Evolutionary conservation across 2,888 invertebrate genomes (phyloP), one percentile per base, ranked within the genome.

Genomic region (Lasioglossum figueresi): DNA sequence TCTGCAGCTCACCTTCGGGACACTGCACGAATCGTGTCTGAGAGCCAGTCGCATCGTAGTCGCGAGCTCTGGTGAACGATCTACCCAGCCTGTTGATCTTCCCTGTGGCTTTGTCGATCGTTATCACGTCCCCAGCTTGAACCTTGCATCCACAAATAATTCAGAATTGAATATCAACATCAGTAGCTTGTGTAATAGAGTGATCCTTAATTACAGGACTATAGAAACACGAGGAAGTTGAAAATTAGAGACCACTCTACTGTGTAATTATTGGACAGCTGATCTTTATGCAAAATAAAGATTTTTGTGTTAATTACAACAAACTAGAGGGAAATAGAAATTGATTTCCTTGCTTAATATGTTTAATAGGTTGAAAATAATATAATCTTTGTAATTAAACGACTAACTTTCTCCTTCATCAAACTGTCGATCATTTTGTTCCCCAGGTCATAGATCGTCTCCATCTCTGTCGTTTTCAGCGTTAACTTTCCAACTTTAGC

Each of bases 391-490:
- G 14, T n/a, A 14, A 79, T 12, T 23, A n/a, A n/a, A 12, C 19
- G 27, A 80, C 85, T 27, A 78, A 98, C 98, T 96, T 99, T 99
- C 93, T 99, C 99, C 93, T 99, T 99, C 91, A 98, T 97, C 81
- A 99, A 96, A 79, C 98, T 98, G 94, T 99, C 99, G 79, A 99
- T 99, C 97, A 99, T 99, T 96, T 99, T 99, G 76, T 98, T 98
- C 2, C 99, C 99, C 94, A 99, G 96, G 95, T 99, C 99, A 94
- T 99, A 99, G 88, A 99, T 98, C 0, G 99, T 99, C 95, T 99
- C 99, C 99, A 99, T 99, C 95, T 99, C 99, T 0, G 99, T 99
- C 0, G 99, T 99, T 96, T 99, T 99, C 72, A 99, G 95, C 0
- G 99, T 99, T 56, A 99, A 96, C 92, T 99, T 98, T 1, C 99